A percentile compares a stretch with the other conserved stretches of the same genome.
Conservation (phyloP, 2,888 invertebrate genomes). For the Notodonta ziczac region DNA sequence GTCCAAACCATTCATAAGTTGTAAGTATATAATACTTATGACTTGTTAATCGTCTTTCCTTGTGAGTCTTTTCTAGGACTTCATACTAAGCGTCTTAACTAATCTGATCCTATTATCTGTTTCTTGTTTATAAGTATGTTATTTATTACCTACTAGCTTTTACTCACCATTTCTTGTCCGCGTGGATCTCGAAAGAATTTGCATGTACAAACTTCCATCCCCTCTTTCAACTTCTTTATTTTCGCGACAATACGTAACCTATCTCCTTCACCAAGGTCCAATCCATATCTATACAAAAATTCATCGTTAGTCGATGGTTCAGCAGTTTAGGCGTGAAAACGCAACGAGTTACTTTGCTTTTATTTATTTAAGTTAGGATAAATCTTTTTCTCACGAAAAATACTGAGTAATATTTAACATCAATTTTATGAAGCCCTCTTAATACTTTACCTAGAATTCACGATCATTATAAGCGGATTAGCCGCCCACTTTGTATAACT, state of each 20-base stretch:
- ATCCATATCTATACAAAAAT: too few species aligned
- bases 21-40: too few species aligned
- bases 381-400: neutral
- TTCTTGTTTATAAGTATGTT: neutral
- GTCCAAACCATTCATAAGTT: too few species aligned
- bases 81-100: neutral
- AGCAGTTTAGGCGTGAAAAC: too few species aligned
- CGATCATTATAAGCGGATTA: neutral
- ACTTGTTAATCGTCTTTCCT: neutral
- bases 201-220: too few species aligned
- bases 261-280: too few species aligned
- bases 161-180: too few species aligned
- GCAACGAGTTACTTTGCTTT: too few species aligned
- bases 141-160: neutral
- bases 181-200: too few species aligned
- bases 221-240: too few species aligned
- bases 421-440: neutral
- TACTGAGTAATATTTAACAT: neutral
- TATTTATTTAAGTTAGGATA: neutral
- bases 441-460: neutral
- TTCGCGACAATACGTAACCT: too few species aligned
- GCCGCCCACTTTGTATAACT: neutral
- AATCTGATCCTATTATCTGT: neutral
- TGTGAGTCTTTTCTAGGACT: neutral
- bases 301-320: too few species aligned